phyloP scores from a whole-genome alignment of 2,797 vertebrate genomes.

The Gadopsis bispinosus region DNA sequence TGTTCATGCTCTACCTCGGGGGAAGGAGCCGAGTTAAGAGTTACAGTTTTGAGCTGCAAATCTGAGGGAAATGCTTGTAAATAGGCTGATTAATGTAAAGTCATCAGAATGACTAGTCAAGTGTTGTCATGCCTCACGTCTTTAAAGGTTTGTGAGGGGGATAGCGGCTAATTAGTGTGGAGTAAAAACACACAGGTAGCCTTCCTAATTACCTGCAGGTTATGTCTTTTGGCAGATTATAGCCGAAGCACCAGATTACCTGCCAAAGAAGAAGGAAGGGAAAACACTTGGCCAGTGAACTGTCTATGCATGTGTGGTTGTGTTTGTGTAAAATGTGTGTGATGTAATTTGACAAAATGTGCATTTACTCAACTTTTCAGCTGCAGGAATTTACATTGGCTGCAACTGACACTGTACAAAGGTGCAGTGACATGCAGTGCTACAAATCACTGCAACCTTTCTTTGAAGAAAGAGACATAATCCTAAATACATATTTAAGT shows the following conservation, averaged over 20 bases:
- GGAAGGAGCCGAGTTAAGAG: constrained; percentile 3
- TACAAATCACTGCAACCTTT: background rate
- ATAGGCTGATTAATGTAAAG: background rate
- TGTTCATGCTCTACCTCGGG: background rate
- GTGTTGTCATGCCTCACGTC: constrained; percentile 36
- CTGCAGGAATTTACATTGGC: background rate
- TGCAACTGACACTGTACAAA: background rate
- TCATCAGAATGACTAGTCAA: constrained; percentile 19
- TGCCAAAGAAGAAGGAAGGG: constrained; percentile 39
- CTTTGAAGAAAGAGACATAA: background rate
- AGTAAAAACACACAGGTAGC: constrained; percentile 20
- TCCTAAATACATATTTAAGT: background rate
- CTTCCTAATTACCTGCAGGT: constrained; percentile 29
- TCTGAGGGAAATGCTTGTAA: background rate
- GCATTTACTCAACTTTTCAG: constrained; percentile 6
- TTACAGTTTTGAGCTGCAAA: background rate
- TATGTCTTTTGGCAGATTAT: constrained; percentile 51
- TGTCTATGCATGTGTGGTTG: background rate
- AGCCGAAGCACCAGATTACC: constrained; percentile 1
- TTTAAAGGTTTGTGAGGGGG: constrained; percentile 12
- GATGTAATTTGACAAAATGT: background rate
- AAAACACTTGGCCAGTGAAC: constrained; percentile 15
- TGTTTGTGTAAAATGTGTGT: background rate
- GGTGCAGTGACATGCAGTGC: background rate
- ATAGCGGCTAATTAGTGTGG: constrained; percentile 33